Percentiles rank a stretch among this genome's conserved stretches.
Conservation (phyloP, 2,888 invertebrate genomes). For the Allygus modestus region DNA sequence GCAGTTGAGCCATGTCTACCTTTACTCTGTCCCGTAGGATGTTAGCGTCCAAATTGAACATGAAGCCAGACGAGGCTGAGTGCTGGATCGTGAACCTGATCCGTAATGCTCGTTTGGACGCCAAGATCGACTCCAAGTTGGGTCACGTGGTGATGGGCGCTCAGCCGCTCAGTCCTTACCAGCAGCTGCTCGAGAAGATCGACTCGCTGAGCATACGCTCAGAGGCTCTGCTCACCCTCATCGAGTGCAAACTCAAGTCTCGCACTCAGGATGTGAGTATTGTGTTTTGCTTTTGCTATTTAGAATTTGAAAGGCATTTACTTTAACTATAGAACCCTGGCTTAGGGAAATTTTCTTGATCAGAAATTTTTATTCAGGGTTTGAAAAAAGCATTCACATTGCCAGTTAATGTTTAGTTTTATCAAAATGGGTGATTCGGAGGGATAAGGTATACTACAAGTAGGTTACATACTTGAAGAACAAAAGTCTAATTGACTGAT, state of each 20-base stretch:
- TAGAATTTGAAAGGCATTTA: not conserved
- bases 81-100: conserved; percentile 99
- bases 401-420: too few species aligned
- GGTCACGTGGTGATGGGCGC: conserved; percentile 99
- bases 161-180: conserved; percentile 98
- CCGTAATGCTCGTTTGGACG: conserved; percentile 97
- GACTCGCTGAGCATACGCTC: conserved; percentile 98
- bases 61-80: conserved; percentile 98
- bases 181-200: conserved; percentile 98
- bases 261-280: conserved; percentile 70
- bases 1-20: too few species aligned
- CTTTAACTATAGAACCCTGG: too few species aligned
- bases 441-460: too few species aligned
- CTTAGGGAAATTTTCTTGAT: too few species aligned
- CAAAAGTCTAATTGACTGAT: too few species aligned
- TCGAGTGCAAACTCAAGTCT: conserved; percentile 93
- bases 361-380: too few species aligned
- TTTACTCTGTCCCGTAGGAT: conserved; percentile 82
- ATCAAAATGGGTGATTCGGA: too few species aligned
- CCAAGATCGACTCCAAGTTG: conserved; percentile 98
- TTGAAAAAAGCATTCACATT: too few species aligned
- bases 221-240: conserved; percentile 94
- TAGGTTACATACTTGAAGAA: too few species aligned
- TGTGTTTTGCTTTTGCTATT: not conserved
- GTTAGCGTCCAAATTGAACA: conserved; percentile 98